Conservation (phyloP, 2,113 vertebrate species). For the Piprites chloris region DNA sequence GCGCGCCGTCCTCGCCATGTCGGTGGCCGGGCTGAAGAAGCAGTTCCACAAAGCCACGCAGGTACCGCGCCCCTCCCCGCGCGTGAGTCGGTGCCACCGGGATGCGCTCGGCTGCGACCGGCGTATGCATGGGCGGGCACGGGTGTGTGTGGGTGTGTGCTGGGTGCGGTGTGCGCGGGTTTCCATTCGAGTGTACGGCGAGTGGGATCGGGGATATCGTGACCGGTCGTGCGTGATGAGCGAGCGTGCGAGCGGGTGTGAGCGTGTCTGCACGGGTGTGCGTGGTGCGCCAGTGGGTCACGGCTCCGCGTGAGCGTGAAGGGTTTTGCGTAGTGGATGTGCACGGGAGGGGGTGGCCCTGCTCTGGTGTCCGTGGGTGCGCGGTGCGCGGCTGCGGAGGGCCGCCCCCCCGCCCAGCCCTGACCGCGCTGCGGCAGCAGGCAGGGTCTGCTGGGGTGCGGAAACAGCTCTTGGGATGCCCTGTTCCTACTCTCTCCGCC, state of each 20-base stretch:
- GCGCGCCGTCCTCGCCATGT: conserved; percentile 67
- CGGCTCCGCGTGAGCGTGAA: not conserved
- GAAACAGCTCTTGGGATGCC: not conserved
- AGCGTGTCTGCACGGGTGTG: not conserved
- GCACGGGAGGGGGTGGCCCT: not conserved
- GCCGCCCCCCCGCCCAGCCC: not conserved
- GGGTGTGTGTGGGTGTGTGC: not conserved
- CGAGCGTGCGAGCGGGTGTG: not conserved
- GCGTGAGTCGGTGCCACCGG: not conserved
- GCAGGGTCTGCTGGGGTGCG: not conserved
- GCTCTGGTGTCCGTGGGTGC: not conserved
- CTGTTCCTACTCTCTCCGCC: not conserved
- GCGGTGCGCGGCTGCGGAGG: not conserved
- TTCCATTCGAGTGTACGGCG: rapidly evolving
- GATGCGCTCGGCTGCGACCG: not conserved
- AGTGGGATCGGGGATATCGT: not conserved
- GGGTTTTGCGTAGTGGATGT: not conserved
- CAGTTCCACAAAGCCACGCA: conserved; percentile 91
- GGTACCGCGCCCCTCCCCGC: conserved; percentile 56
- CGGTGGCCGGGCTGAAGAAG: conserved; percentile 86
- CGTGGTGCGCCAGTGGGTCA: no score
- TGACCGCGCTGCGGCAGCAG: not conserved
- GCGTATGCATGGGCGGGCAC: not conserved
- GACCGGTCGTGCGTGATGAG: not conserved
- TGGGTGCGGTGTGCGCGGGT: not conserved